Conservation (phyloP, 2,797 vertebrate species). For the Catostomus latipinnis region DNA sequence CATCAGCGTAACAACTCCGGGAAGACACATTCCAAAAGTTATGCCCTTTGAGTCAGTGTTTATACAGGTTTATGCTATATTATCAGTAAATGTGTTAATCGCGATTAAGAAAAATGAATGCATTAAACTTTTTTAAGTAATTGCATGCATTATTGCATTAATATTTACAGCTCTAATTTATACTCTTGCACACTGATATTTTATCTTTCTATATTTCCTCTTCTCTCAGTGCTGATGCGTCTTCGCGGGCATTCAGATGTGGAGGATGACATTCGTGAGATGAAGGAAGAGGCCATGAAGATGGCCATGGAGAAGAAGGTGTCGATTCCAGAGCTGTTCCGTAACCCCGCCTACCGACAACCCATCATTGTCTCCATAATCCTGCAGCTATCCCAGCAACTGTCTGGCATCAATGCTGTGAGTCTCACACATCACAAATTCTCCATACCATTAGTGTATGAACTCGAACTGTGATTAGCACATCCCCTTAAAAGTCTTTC, state of each 20-base stretch:
- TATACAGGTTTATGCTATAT: no score
- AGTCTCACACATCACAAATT: slow-evolving; percentile 64
- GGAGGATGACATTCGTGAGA: slow-evolving; percentile 86
- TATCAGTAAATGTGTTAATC: no score
- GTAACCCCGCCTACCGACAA: slow-evolving; percentile 84
- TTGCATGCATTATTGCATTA: no score
- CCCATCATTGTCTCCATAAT: slow-evolving; percentile 89
- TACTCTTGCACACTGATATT: not conserved
- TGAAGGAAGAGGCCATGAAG: slow-evolving; percentile 89
- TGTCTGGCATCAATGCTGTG: slow-evolving; percentile 97
- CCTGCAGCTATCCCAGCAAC: slow-evolving; percentile 94
- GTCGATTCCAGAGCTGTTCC: slow-evolving; percentile 88
- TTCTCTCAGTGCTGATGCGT: slow-evolving; percentile 80
- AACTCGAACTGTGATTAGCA: not conserved
- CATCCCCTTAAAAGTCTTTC: not conserved
- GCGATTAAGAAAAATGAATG: no score
- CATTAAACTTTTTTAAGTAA: no score
- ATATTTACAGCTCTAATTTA: not conserved
- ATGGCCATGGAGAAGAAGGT: slow-evolving; percentile 90
- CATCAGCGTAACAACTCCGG: no score
- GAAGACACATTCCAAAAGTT: no score
- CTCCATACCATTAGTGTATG: not conserved
- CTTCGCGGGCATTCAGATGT: slow-evolving; percentile 86
- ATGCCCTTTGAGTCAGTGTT: no score
- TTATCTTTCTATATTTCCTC: not conserved